Percentiles rank a stretch among this genome's conserved stretches.
phyloP scores from a whole-genome alignment of 1,140 invertebrate species.

The Drosophila rufa region DNA sequence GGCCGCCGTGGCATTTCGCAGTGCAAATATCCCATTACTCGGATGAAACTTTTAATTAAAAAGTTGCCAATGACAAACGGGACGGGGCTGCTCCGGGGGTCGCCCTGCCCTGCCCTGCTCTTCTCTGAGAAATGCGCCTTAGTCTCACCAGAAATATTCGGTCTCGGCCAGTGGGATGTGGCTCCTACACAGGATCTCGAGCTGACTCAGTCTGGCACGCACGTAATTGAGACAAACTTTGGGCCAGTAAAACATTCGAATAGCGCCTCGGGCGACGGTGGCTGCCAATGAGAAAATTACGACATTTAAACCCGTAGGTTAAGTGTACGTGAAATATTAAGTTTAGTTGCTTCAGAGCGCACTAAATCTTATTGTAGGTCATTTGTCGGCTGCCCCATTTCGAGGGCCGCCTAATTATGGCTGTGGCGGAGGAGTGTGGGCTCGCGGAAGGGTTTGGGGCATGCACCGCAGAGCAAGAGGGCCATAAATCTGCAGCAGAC shows the following conservation, averaged over 20 bases:
- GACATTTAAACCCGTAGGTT: constrained; percentile 81
- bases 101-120: not conserved
- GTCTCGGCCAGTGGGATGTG: constrained; percentile 36
- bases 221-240: constrained; percentile 83
- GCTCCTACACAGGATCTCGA: constrained; percentile 7
- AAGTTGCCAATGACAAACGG: constrained; percentile 80
- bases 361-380: constrained; percentile 78
- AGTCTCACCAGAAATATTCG: constrained; percentile 68
- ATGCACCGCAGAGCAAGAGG: not conserved
- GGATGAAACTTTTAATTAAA: constrained; percentile 84
- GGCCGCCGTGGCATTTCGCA: constrained; percentile 67
- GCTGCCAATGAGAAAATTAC: constrained; percentile 79
- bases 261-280: constrained; percentile 31
- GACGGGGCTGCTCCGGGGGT: constrained; percentile 22
- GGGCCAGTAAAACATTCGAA: constrained; percentile 79
- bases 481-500: constrained; percentile 23
- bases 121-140: constrained; percentile 42
- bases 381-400: constrained; percentile 81
- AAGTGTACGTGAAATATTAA: constrained; percentile 83
- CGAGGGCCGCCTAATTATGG: not conserved
- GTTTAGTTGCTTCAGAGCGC: constrained; percentile 78
- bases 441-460: not conserved
- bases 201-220: constrained; percentile 71
- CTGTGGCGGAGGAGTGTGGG: constrained; percentile 2
- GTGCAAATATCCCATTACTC: constrained; percentile 83